These are phyloP conservation scores for Brachirus orientalis DNA, from an alignment of 2,113 vertebrate genomes.

Conservation along the genomic window DNA sequence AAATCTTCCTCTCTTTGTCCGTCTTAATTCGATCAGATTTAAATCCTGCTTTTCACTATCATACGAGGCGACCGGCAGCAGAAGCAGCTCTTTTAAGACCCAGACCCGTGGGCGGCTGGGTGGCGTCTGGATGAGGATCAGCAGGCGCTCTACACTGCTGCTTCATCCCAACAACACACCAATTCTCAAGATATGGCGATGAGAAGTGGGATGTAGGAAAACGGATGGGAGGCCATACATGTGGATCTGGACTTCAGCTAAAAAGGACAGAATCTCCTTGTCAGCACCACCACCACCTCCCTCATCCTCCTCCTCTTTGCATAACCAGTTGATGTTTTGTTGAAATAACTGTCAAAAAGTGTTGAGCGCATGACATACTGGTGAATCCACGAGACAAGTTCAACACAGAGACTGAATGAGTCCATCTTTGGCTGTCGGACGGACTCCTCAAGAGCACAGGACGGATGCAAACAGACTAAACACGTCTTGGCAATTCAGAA, in stretches of 20 bases:
- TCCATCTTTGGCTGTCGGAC: conserved; percentile 55
- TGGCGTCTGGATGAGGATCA: conserved; percentile 41
- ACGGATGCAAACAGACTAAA: conserved; percentile 63
- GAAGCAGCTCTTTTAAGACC: conserved; percentile 46
- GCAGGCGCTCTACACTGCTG: conserved; percentile 8
- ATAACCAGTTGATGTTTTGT: conserved; percentile 61
- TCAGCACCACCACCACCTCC: background rate
- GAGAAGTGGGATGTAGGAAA: conserved; percentile 55
- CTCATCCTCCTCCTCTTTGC: conserved; percentile 9
- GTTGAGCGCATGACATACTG: conserved; percentile 49
- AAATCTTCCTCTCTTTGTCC: conserved; percentile 18
- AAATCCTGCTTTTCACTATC: conserved; percentile 4
- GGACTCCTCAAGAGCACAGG: conserved; percentile 61
- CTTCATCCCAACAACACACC: conserved; percentile 40
- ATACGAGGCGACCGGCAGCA: conserved; percentile 12
- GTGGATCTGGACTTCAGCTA: conserved; percentile 43
- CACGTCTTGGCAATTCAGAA: conserved; percentile 46
- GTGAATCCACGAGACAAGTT: conserved; percentile 44
- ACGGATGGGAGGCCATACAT: conserved; percentile 48
- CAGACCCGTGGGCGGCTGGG: conserved; percentile 77
- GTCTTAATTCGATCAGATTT: conserved; percentile 40
- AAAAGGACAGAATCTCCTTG: conserved; percentile 28
- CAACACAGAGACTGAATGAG: conserved; percentile 65
- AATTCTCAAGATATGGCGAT: conserved; percentile 52
- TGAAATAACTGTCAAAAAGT: conserved; percentile 47